These are phyloP conservation scores for Ptychochromis oligacanthus DNA, from an alignment of 2,113 vertebrate species.

Conservation along the genomic window DNA sequence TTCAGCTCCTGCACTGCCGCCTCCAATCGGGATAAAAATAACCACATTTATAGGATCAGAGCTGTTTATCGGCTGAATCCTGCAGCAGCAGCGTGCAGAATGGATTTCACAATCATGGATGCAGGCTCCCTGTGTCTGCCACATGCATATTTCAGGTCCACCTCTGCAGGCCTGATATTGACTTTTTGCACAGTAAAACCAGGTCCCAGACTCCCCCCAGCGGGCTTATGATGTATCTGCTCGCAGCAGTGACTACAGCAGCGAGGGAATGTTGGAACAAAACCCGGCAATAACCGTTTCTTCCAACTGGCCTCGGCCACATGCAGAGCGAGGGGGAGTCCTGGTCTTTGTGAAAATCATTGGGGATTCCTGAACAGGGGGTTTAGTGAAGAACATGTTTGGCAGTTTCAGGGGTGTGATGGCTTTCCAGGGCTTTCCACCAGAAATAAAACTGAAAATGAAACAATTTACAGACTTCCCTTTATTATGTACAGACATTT, in stretches of 20 bases:
- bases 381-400: neutral
- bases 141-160: neutral
- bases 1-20: neutral
- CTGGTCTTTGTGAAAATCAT: neutral
- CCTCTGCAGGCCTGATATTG: neutral
- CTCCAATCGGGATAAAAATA: neutral
- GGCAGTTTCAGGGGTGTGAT: neutral
- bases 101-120: neutral
- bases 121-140: neutral
- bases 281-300: neutral
- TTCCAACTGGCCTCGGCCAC: neutral
- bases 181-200: neutral
- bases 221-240: neutral
- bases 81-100: neutral
- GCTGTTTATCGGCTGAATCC: neutral
- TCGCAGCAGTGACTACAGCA: neutral
- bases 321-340: neutral
- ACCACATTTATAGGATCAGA: neutral
- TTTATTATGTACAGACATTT: neutral
- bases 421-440: neutral
- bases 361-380: neutral
- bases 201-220: conserved; percentile 15
- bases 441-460: neutral
- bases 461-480: neutral
- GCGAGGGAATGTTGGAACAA: conserved; percentile 2